Base-by-base conservation (phyloP, 2,113 vertebrate species). In the Dolichallabes microphthalmus region DNA sequence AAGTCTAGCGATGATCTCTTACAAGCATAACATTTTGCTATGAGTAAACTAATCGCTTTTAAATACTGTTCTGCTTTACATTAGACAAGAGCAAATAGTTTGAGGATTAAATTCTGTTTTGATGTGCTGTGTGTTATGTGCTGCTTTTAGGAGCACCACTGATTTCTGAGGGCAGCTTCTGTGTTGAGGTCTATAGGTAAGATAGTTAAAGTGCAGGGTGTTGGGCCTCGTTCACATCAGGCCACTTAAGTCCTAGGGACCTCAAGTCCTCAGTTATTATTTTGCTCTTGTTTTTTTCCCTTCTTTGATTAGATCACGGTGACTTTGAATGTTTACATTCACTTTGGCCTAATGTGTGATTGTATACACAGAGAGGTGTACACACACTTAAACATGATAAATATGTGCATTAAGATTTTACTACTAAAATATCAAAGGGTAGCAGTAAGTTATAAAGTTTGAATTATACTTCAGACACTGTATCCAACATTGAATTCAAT, bases 131-230 rank as follows among this genome's bases (percentile, higher is more conserved):
- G 87, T 92, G 87, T 94, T 90, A 85, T 93, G 86, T 94, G 91
- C 90, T 53, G 77, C 61, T 94, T 94, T 87, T 93, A 94, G 93
- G 93, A 94, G 86, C 90, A 91, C 90, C 89, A 93, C 91, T 58
- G 90, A 93, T 89, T 90, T 89, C 90, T 95, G 92, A 92, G 88
- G 87, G 80, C 82, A 87, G 83, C 64, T 87, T 57, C 81, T 89
- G 86, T 84, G 88, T 89, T 75, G 35, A 81, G 74, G 71, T 80
- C 80, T 84, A 68, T 91, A 93, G 94, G 93, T 95, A 95, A 94
- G 94, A 91, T 73, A 39, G 30, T 53, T 32, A 86, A 91, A 79
- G 78, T 75, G 69, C 71, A 87, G 84, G 81, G 69, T 80, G 80
- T 8, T 68, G 61, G 32, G 87, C 69, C 82, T 80, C 82, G 25